Conservation (phyloP, 1,140 invertebrate genomes). For the Bombus haemorrhoidalis region DNA sequence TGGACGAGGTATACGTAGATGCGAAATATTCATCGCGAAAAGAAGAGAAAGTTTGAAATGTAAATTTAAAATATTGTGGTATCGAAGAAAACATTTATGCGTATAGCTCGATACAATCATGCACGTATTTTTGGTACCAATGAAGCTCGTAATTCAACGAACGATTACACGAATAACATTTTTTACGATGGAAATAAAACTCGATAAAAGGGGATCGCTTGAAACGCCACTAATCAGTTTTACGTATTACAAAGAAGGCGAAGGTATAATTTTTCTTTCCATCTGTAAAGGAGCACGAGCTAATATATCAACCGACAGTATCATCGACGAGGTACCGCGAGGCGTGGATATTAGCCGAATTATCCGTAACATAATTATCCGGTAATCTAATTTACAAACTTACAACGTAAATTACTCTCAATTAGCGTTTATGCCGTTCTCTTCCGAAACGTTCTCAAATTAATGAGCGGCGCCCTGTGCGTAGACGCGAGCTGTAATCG, state of each 20-base stretch:
- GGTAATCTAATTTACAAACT: conserved; percentile 19
- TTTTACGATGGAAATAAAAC: no score
- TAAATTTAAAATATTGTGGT: no score
- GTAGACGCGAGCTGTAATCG: conserved; percentile 9
- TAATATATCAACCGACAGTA: neutral
- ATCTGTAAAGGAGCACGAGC: neutral
- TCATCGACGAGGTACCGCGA: neutral
- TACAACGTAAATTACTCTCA: neutral
- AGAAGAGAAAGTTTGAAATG: no score
- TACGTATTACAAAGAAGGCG: neutral
- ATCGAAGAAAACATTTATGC: no score
- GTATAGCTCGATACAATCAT: no score
- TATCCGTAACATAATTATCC: conserved; percentile 11
- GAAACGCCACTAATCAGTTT: neutral
- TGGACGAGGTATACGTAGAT: neutral
- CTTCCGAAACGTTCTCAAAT: neutral
- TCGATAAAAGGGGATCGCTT: neutral
- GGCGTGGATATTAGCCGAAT: neutral
- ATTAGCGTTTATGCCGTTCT: neutral
- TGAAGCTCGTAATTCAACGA: no score
- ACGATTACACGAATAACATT: no score
- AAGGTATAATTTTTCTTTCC: neutral
- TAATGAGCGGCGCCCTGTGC: neutral
- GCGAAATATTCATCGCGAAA: no score
- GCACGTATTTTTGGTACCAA: no score